These are phyloP conservation scores for Chlorops oryzae DNA, from an alignment of 1,140 invertebrate genomes.

Conservation along the genomic window DNA sequence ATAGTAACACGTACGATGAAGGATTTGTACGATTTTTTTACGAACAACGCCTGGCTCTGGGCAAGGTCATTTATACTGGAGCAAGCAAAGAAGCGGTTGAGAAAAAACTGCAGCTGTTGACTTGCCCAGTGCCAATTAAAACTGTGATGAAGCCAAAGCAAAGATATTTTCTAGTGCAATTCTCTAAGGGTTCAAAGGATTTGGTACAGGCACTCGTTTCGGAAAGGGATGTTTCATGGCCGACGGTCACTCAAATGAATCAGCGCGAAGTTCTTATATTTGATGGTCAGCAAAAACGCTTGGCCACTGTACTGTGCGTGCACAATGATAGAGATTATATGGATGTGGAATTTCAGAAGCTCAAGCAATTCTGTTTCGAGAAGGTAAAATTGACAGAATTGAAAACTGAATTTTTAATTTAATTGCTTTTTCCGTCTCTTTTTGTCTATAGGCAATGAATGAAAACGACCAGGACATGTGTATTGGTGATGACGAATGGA, in stretches of 20 bases:
- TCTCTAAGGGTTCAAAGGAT: constrained; percentile 19
- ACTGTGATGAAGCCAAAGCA: no score
- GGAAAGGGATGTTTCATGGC: constrained; percentile 22
- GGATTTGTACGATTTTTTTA: no score
- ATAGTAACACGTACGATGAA: no score
- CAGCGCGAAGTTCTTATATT: not conserved
- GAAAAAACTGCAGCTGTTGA: constrained; percentile 7
- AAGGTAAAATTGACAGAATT: not conserved
- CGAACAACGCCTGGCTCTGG: no score
- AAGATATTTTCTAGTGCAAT: constrained; percentile 25
- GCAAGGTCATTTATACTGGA: no score
- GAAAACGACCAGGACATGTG: constrained; percentile 11
- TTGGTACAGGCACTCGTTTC: constrained; percentile 30
- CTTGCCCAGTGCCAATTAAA: not conserved
- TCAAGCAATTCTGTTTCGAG: constrained; percentile 32
- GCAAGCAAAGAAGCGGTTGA: constrained; percentile 9
- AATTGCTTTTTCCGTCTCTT: no score
- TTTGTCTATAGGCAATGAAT: constrained; percentile 23
- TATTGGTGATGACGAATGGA: constrained; percentile 26
- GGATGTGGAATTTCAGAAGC: constrained; percentile 29
- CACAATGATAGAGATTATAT: constrained; percentile 25
- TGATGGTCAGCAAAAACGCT: not conserved
- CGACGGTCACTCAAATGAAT: constrained; percentile 7
- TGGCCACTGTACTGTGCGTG: constrained; percentile 10
- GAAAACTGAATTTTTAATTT: not conserved